Evolutionary conservation across 1,140 invertebrate genomes (phyloP), one percentile per base, ranked within the genome.

Genomic region (Formica exsecta): DNA sequence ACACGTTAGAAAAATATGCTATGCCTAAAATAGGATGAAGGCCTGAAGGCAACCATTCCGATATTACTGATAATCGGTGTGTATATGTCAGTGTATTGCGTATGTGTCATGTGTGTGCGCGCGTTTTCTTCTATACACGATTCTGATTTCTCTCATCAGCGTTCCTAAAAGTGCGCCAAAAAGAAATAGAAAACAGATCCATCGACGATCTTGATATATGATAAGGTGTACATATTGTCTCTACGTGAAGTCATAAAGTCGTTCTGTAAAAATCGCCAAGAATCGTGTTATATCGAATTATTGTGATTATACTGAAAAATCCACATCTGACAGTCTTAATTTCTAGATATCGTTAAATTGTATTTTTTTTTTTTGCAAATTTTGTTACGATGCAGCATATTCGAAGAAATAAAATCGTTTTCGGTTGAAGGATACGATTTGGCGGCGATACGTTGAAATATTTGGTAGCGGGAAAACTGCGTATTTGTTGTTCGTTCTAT

Each of bases 1-100:
- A 93, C 92, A 94, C 91, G 91, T 95, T 95, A 95, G 95, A 95
- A 95, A 95, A 95, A 95, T 95, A 95, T 95, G 93, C 94, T 95
- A 95, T 95, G 92, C 93, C 94, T 95, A 95, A 95, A 95, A 95
- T 95, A 95, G 93, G 94, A 95, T 95, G 93, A 95, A 95, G 93
- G 93, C 93, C 94, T 94, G 93, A 94, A 95, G 93, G 94, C 94
- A 94, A 95, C 91, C 91, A 92, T 94, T 94, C 92, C 93, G 92
- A 94, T 94, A 95, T 94, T 94, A 92, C 90, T 91, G 92, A 93
- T 93, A 92, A 92, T 92, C 87, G 77, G 87, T 90, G 73, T 88
- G 66, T 83, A 74, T 76, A 38, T 65, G n/a, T 85, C 5, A 83
- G 3, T 71, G 9, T 87, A 83, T 90, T 51, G 48, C 44, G 70